Evolutionary conservation across 2,797 vertebrate genomes (phyloP).

Genomic region (Odontamblyopus rebecca): DNA sequence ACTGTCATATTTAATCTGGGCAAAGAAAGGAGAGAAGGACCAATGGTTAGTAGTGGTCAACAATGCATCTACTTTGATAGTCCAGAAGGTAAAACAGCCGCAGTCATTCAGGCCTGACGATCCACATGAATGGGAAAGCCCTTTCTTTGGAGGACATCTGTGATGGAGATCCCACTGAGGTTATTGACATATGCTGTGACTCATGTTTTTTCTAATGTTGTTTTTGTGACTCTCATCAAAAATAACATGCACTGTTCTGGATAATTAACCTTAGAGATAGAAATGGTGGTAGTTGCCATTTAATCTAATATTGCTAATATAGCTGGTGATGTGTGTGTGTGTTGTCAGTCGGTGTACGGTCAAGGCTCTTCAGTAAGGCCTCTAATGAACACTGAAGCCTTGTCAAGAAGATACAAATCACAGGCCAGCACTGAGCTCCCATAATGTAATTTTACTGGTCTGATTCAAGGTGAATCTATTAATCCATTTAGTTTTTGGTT

Average conservation of each 20-base stretch:
- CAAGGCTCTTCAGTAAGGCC: slow-evolving; percentile 58
- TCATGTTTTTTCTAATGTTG: not conserved
- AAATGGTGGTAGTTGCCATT: slow-evolving; percentile 8
- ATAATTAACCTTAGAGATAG: slow-evolving; percentile 1
- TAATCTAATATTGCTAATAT: not conserved
- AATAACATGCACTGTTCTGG: not conserved
- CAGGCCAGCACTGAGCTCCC: slow-evolving; percentile 62
- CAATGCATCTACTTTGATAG: slow-evolving; percentile 13
- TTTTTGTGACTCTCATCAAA: not conserved
- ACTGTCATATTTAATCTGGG: slow-evolving; percentile 57
- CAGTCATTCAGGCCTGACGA: not conserved
- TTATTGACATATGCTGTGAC: not conserved
- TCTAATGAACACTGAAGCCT: slow-evolving; percentile 75
- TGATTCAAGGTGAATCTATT: slow-evolving; percentile 75
- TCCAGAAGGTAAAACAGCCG: slow-evolving; percentile 8
- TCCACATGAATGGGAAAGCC: slow-evolving; percentile 37
- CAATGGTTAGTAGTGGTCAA: slow-evolving; percentile 34
- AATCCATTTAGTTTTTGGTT: slow-evolving; percentile 53
- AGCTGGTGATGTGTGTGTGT: slow-evolving; percentile 8
- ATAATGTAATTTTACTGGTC: slow-evolving; percentile 74
- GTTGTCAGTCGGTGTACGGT: slow-evolving; percentile 32
- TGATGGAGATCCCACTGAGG: slow-evolving; percentile 36
- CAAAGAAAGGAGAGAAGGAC: slow-evolving; percentile 22
- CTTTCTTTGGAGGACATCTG: slow-evolving; percentile 21
- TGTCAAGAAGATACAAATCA: slow-evolving; percentile 77